A percentile compares a stretch with the other conserved stretches of the same genome.
Evolutionary conservation across 2,113 vertebrate species (phyloP).

Genomic region (Recurvirostra avosetta): DNA sequence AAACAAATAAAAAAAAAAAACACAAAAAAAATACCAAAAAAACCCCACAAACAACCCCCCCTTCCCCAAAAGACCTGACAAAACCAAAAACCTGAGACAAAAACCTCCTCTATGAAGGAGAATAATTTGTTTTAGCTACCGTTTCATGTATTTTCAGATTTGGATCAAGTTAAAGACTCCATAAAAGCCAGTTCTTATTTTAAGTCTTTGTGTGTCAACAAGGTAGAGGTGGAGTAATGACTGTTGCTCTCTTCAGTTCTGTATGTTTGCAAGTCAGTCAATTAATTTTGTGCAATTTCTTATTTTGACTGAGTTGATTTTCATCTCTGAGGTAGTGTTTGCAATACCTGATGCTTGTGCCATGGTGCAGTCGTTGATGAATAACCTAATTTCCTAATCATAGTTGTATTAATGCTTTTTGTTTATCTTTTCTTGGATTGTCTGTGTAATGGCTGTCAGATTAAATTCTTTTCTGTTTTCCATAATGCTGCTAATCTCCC

Average conservation of each 20-base stretch:
- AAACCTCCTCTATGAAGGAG: not conserved
- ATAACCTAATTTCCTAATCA: not conserved
- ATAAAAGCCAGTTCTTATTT: not conserved
- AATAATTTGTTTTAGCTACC: not conserved
- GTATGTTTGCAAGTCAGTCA: not conserved
- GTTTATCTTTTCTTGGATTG: not conserved
- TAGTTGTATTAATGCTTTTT: not conserved
- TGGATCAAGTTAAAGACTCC: not conserved
- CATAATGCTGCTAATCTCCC: fast-evolving
- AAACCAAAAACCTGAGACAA: not conserved
- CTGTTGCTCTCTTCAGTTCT: not conserved
- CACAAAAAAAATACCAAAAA: not conserved
- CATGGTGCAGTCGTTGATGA: not conserved
- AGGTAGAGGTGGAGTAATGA: not conserved
- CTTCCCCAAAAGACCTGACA: too few species aligned
- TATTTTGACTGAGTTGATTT: not conserved
- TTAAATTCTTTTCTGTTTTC: not conserved
- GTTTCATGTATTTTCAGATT: not conserved
- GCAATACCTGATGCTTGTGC: not conserved
- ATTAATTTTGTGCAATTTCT: not conserved
- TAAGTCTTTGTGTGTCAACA: not conserved
- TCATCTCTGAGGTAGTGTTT: not conserved
- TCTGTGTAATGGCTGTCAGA: not conserved
- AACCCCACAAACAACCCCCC: too few species aligned
- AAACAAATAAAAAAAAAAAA: not conserved